These are phyloP conservation scores for Sphyrna mokarran DNA, from an alignment of 2,113 vertebrate species.

Conservation along the genomic window DNA sequence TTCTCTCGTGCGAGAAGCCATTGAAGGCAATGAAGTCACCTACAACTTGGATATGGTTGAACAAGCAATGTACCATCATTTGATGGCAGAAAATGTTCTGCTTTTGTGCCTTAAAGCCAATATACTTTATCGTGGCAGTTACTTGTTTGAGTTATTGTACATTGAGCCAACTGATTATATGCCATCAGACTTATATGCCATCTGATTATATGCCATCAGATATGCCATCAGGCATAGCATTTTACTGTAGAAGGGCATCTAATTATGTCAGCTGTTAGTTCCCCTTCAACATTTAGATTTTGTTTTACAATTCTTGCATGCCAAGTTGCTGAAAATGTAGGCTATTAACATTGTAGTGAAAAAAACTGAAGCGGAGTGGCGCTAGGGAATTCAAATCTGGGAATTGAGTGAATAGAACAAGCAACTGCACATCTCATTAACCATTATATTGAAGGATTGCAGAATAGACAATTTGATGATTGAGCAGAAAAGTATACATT, in stretches of 20 bases:
- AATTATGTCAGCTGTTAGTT: neutral
- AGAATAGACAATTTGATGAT: neutral
- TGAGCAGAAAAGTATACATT: neutral
- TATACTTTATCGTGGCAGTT: neutral
- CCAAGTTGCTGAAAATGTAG: neutral
- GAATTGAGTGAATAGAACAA: neutral
- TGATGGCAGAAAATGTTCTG: neutral
- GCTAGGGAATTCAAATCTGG: too few relatives aligned
- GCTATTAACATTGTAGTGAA: neutral
- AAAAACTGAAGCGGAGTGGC: too few relatives aligned
- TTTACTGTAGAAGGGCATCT: neutral
- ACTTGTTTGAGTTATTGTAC: neutral
- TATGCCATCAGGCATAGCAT: neutral
- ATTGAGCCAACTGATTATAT: neutral
- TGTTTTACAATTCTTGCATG: neutral
- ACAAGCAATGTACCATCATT: neutral
- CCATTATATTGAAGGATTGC: neutral
- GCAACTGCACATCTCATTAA: neutral
- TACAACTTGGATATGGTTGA: neutral
- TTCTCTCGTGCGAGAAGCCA: too few relatives aligned
- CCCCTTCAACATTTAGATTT: neutral
- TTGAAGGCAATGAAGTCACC: neutral
- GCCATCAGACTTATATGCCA: neutral
- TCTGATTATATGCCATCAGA: neutral
- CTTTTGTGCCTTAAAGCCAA: neutral